Evolutionary conservation across 1,140 invertebrate species (phyloP).

Genomic region (Sycophila sp.): DNA sequence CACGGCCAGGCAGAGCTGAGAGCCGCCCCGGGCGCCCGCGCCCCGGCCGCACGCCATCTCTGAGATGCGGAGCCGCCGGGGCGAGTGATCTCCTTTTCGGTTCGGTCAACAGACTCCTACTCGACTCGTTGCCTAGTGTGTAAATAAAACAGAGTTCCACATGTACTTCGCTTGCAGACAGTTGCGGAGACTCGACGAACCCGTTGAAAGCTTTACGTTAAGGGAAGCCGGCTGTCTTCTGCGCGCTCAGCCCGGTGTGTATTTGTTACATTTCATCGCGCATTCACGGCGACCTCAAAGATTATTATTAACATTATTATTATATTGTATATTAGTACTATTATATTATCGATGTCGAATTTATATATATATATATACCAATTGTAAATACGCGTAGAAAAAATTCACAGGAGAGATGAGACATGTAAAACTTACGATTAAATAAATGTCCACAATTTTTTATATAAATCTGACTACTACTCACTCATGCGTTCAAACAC

Average conservation of each 20-base stretch:
- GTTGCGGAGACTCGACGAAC: background rate
- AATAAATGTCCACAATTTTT: conserved; percentile 59
- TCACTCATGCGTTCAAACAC: background rate
- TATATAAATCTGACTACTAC: conserved; percentile 35
- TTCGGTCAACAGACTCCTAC: too few species aligned
- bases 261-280: conserved; percentile 7
- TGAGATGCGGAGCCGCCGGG: too few species aligned
- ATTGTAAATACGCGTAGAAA: background rate
- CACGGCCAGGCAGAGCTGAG: conserved; percentile 62
- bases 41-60: too few species aligned
- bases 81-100: too few species aligned
- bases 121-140: background rate
- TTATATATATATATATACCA: conserved; percentile 24
- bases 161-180: background rate
- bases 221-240: background rate
- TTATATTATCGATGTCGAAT: conserved; percentile 5
- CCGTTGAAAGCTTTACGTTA: conserved; percentile 27
- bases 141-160: background rate
- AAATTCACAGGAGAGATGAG: conserved; percentile 17
- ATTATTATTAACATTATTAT: conserved; percentile 26
- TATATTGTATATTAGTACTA: conserved; percentile 6
- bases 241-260: background rate
- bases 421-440: conserved; percentile 26
- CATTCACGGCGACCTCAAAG: conserved; percentile 14
- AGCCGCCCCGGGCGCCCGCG: background rate